Conservation (phyloP, 1,140 invertebrate genomes). For the Hyles euphorbiae region DNA sequence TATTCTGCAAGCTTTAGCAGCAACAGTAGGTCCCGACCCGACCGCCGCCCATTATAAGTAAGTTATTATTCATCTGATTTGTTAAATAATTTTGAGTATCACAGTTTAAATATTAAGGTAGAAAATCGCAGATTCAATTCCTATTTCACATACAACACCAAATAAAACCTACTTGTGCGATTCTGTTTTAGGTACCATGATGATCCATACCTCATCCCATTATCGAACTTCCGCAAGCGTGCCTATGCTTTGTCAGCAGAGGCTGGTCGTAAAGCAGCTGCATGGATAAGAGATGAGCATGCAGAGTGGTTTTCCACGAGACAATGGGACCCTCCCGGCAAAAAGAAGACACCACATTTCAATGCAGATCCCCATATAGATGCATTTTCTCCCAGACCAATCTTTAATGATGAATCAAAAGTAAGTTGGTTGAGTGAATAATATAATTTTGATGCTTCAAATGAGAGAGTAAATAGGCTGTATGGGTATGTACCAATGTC, state of each 20-base stretch:
- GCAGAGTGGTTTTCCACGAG: conserved; percentile 83
- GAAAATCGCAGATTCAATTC: too few relatives aligned
- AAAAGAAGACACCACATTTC: conserved; percentile 64
- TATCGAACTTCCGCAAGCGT: conserved; percentile 83
- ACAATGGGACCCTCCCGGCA: conserved; percentile 81
- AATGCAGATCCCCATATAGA: conserved; percentile 78
- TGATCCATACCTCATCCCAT: conserved; percentile 92
- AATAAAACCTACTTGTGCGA: too few relatives aligned
- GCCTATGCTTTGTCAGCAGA: conserved; percentile 88
- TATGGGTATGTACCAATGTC: too few relatives aligned
- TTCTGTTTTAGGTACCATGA: conserved; percentile 82
- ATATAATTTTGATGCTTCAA: too few relatives aligned
- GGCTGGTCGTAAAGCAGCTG: conserved; percentile 89
- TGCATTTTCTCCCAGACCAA: conserved; percentile 81
- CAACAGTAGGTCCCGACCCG: conserved; percentile 83
- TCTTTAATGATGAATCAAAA: conserved; percentile 82
- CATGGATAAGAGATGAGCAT: conserved; percentile 88
- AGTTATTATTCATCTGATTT: conserved; percentile 6
- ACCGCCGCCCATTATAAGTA: conserved; percentile 89
- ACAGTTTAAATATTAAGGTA: too few relatives aligned
- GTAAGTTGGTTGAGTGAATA: conserved; percentile 37
- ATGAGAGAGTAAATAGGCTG: too few relatives aligned
- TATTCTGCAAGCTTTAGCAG: conserved; percentile 86
- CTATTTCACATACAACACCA: too few relatives aligned
- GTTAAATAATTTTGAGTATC: too few relatives aligned